Percentiles rank a stretch among this genome's conserved stretches.
Evolutionary conservation across 2,888 invertebrate genomes (phyloP).

Genomic region (Tenthredo livida): DNA sequence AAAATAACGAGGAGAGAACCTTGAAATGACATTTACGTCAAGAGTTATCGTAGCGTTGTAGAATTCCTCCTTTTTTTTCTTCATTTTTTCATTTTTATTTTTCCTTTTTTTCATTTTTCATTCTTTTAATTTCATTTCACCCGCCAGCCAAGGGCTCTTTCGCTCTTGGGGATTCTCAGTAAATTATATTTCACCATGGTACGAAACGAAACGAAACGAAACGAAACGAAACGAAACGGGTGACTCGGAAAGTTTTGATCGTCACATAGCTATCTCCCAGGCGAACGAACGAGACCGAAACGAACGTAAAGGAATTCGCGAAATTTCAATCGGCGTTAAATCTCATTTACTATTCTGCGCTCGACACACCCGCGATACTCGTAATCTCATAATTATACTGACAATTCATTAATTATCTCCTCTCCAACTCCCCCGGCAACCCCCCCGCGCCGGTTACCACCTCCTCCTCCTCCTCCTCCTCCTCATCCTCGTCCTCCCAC

Average conservation of each 20-base stretch:
- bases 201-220: not conserved
- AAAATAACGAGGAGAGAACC: not conserved
- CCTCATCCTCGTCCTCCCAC: no score
- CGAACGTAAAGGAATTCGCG: not conserved
- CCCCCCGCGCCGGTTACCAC: not conserved
- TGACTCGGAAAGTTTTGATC: not conserved
- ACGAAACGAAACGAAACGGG: not conserved
- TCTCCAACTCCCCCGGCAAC: not conserved
- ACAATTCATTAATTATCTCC: slow-evolving; percentile 38
- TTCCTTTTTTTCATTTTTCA: not conserved
- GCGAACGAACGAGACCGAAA: not conserved
- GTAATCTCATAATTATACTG: slow-evolving; percentile 34
- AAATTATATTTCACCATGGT: not conserved
- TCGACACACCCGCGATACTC: slow-evolving; percentile 1
- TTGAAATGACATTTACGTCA: not conserved
- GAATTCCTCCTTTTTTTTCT: not conserved
- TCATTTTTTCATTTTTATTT: not conserved
- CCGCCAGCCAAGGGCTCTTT: not conserved
- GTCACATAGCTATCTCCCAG: not conserved
- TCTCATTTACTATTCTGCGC: slow-evolving; percentile 29
- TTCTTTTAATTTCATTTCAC: not conserved
- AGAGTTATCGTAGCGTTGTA: not conserved
- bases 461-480: no score
- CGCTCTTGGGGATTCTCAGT: not conserved
- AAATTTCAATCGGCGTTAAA: slow-evolving; percentile 21